Base-by-base conservation (phyloP, 2,888 invertebrate species). In the Clanis bilineata region DNA sequence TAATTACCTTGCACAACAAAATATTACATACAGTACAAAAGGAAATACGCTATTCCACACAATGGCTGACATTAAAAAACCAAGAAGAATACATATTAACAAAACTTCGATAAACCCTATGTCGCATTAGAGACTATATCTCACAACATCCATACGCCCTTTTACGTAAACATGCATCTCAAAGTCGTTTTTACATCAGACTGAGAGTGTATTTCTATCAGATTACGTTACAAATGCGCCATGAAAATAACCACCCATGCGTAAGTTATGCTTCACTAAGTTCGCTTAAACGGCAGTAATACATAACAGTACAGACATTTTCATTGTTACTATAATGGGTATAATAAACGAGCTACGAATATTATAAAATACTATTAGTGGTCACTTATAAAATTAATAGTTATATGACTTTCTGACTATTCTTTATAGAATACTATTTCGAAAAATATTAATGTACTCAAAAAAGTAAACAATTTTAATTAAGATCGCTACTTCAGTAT, bases 41-140 rank as follows among this genome's bases (percentile, higher is more conserved):
- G 61, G 51, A 56, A 61, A 64, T 61, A 62, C 57, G 58, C 58
- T 59, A 66, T 62, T 62, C 56, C 60, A 62, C 58, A 66, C 62
- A 66, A 61, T 62, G 59, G 64, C 57, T 59, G 41, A 60, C 55
- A 62, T 60, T 59, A 56, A 51, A 62, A 63, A 63, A 60, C 54
- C 51, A 57, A 56, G 60, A 60, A 59, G 60, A 59, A 47, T 57
- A 12, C 28, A 10, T 54, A 57, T 41, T 51, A 59, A 57, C 62
- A 59, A 62, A 61, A 60, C 51, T 51, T 51, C 51, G 51, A 51
- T 32, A 51, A 25, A 18, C 18, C 32, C 32, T 1, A 28, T 15
- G 15, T 28, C 12, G 15, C 15, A 1, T 4, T 51, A 28, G 51
- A 51, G 10, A 28, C 28, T 51, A 32, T 51, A 18, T 51, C 28